These are phyloP conservation scores for Ypsolopha scabrella DNA, from an alignment of 2,888 invertebrate genomes.

Conservation along the genomic window DNA sequence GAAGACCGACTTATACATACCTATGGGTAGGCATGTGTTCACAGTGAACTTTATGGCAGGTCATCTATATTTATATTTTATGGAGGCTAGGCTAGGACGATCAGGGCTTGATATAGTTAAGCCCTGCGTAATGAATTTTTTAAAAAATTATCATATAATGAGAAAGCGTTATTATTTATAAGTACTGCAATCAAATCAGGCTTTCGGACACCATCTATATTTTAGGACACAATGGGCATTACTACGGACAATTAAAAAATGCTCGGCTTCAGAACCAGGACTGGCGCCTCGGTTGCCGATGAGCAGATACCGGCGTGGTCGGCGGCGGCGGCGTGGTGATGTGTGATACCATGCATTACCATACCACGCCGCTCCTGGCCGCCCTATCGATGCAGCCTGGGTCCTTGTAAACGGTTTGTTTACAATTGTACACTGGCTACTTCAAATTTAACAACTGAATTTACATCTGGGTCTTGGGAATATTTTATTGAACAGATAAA, in stretches of 20 bases:
- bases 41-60: constrained; percentile 35
- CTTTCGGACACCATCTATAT: no score
- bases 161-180: no score
- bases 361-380: constrained; percentile 21
- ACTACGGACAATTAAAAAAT: no score
- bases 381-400: constrained; percentile 2
- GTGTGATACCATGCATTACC: constrained; percentile 52
- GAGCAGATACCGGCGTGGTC: constrained; percentile 36
- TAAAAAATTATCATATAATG: no score
- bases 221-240: no score
- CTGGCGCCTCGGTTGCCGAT: constrained; percentile 28
- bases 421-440: neutral
- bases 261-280: constrained; percentile 1
- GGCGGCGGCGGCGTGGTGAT: constrained; percentile 40
- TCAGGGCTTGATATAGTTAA: no score
- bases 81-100: no score
- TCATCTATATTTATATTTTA: constrained; percentile 27
- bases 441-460: no score
- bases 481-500: no score
- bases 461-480: no score
- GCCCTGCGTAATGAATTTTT: no score
- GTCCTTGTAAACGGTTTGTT: neutral
- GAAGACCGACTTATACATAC: neutral
- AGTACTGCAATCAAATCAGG: no score
- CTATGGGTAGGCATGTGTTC: constrained; percentile 16